phyloP scores from a whole-genome alignment of 2,888 invertebrate species.

The Disparrhopalites patrizii region DNA sequence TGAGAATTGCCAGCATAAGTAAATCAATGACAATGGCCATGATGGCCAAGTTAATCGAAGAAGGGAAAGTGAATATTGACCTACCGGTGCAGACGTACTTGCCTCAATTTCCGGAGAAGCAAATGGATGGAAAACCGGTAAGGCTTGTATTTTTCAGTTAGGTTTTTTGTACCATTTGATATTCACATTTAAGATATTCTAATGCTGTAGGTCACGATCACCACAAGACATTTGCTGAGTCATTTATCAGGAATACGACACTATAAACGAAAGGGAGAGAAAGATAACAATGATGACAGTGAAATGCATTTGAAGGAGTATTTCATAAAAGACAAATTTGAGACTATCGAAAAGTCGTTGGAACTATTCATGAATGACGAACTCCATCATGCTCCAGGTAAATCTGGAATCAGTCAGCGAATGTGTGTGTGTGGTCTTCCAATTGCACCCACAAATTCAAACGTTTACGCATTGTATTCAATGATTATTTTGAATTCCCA shows the following conservation, averaged over 20 bases:
- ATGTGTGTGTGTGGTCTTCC: too few species aligned
- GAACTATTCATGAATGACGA: slow-evolving; percentile 58
- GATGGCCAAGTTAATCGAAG: slow-evolving; percentile 56
- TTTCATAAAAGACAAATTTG: slow-evolving; percentile 53
- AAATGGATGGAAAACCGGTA: slow-evolving; percentile 54
- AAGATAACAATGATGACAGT: slow-evolving; percentile 33
- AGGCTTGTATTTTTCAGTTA: background rate
- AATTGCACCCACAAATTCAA: background rate
- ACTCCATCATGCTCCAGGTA: slow-evolving; percentile 56
- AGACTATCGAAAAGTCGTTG: slow-evolving; percentile 53
- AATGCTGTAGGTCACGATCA: slow-evolving; percentile 53
- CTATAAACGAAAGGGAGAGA: slow-evolving; percentile 51
- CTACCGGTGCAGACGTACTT: slow-evolving; percentile 56
- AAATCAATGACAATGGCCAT: slow-evolving; percentile 57
- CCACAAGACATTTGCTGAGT: slow-evolving; percentile 55
- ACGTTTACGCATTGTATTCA: slow-evolving; percentile 5
- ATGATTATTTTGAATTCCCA: background rate
- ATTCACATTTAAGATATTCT: background rate
- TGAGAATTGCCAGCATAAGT: slow-evolving; percentile 61
- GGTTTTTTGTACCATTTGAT: too few species aligned
- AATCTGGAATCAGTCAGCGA: background rate
- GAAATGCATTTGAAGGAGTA: slow-evolving; percentile 52
- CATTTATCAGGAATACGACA: slow-evolving; percentile 59
- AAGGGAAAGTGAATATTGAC: slow-evolving; percentile 57
- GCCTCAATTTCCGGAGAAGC: slow-evolving; percentile 56